Evolutionary conservation across 2,113 vertebrate species (phyloP).

Genomic region (Elephas maximus): DNA sequence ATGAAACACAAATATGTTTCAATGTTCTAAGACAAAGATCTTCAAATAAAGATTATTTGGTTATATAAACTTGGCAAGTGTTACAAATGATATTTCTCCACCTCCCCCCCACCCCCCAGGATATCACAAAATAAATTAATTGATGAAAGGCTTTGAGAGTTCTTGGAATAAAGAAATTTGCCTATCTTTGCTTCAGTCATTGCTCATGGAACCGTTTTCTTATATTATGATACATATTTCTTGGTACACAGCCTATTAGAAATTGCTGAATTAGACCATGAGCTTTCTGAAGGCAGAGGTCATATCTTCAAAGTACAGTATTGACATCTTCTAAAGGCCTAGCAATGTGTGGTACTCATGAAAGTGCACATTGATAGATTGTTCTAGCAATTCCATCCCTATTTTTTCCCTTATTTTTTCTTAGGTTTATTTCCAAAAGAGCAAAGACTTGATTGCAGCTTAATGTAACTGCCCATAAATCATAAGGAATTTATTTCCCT

Average conservation of each 20-base stretch:
- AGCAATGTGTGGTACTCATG: background rate
- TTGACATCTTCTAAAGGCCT: background rate
- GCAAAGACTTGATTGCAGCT: constrained; percentile 42
- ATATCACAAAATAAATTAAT: background rate
- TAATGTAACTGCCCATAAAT: constrained; percentile 22
- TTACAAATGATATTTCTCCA: background rate
- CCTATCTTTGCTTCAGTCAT: background rate
- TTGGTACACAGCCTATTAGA: background rate
- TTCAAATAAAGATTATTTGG: constrained; percentile 34
- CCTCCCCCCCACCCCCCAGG: background rate
- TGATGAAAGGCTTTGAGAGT: background rate
- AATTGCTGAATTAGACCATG: background rate
- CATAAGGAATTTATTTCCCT: constrained; percentile 53
- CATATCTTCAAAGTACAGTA: background rate
- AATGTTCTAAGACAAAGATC: background rate
- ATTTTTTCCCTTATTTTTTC: background rate
- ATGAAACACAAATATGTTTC: background rate
- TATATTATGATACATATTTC: background rate
- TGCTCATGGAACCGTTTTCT: background rate
- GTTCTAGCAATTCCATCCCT: background rate
- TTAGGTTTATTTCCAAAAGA: constrained; percentile 46
- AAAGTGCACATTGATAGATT: background rate
- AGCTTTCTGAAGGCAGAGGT: background rate
- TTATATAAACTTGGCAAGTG: constrained; percentile 39
- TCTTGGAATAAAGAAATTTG: background rate